Conservation (phyloP, 2,113 vertebrate species). For the Bubalus kerabau region DNA sequence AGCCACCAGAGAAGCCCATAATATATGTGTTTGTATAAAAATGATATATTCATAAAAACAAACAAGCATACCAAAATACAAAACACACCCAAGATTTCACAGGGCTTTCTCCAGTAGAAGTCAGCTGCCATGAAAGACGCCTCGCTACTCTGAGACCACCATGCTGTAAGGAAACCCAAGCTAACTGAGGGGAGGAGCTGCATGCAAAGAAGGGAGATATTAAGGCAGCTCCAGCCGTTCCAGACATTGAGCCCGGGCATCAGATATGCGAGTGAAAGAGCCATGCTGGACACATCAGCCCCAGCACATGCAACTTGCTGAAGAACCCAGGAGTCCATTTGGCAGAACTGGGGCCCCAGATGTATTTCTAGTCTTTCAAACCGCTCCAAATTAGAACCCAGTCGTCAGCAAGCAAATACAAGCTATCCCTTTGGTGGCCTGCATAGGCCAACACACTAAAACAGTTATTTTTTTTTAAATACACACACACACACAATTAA, state of each 20-base stretch:
- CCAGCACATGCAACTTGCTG: too few relatives aligned
- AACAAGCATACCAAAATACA: neutral
- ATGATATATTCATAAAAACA: neutral
- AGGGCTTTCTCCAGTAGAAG: neutral
- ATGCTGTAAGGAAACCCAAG: neutral
- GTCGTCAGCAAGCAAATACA: neutral
- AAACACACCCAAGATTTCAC: neutral
- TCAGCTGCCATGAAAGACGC: accelerated
- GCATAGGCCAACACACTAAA: neutral
- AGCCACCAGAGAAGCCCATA: neutral
- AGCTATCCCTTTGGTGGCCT: neutral
- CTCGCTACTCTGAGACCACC: accelerated
- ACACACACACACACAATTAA: neutral
- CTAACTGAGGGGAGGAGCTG: neutral
- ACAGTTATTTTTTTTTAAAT: neutral
- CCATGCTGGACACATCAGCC: neutral
- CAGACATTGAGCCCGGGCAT: accelerated
- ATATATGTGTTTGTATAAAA: neutral
- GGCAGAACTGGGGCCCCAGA: neutral
- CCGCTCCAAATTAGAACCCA: neutral
- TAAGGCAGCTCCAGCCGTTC: neutral
- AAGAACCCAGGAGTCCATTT: neutral
- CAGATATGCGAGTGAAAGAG: neutral
- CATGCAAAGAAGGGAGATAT: accelerated
- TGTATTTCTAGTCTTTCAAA: neutral